phyloP scores from a whole-genome alignment of 2,797 vertebrate genomes.

The Myotis planiceps region DNA sequence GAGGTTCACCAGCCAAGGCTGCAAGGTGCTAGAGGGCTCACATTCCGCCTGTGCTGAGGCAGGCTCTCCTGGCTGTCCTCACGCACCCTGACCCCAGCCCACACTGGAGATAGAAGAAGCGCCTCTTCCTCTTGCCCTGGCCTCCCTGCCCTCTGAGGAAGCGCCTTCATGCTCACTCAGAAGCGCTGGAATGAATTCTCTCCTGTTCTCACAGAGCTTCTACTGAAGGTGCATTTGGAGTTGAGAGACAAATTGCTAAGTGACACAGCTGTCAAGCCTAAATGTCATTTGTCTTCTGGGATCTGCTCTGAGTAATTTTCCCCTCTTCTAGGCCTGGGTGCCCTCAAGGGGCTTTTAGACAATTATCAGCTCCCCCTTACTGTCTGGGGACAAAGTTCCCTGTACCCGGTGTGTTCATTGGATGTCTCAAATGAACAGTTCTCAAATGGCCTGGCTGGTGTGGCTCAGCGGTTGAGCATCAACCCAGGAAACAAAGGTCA shows the following conservation, averaged over 20 bases:
- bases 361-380: not conserved
- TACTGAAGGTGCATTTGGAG: not conserved
- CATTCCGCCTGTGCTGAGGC: not conserved
- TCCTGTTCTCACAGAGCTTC: not conserved
- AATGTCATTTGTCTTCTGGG: not conserved
- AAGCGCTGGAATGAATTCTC: not conserved
- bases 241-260: not conserved
- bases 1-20: not conserved
- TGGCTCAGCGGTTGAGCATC: too few relatives aligned
- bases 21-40: not conserved
- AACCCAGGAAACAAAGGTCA: too few relatives aligned
- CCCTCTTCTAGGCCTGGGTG: not conserved
- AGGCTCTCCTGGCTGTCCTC: not conserved
- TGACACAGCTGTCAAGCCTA: not conserved
- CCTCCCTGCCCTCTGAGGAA: not conserved
- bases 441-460: not conserved
- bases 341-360: not conserved
- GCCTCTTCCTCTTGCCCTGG: not conserved
- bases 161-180: fast-evolving
- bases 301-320: not conserved
- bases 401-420: not conserved
- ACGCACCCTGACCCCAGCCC: fast-evolving
- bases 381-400: not conserved
- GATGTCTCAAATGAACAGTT: not conserved
- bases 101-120: not conserved